A percentile compares a stretch with the other conserved stretches of the same genome.
These are phyloP conservation scores for Alethe castanea DNA, from an alignment of 2,113 vertebrate species.

Conservation along the genomic window DNA sequence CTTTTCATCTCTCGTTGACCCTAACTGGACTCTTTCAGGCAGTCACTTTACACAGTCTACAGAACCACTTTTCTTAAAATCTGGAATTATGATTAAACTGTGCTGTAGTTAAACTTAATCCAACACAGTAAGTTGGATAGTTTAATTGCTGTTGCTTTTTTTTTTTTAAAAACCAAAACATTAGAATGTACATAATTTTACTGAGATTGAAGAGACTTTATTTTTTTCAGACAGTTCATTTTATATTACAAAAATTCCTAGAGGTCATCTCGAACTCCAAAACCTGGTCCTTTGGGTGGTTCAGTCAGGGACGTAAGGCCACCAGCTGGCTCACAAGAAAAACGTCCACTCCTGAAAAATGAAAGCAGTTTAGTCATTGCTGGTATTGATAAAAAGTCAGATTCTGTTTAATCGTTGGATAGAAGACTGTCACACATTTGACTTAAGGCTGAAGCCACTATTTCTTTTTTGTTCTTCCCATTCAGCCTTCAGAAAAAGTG, in stretches of 20 bases:
- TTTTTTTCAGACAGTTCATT: slow-evolving; percentile 44
- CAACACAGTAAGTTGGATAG: neutral
- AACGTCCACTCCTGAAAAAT: slow-evolving; percentile 84
- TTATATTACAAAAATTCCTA: slow-evolving; percentile 69
- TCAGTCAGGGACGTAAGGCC: slow-evolving; percentile 90
- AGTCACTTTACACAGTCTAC: neutral
- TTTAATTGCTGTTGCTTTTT: neutral
- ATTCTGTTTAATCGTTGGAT: neutral
- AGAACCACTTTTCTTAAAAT: neutral
- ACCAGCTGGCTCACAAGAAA: slow-evolving; percentile 95
- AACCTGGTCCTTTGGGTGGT: slow-evolving; percentile 91
- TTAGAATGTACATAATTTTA: neutral
- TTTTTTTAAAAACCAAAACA: neutral
- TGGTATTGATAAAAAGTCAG: neutral
- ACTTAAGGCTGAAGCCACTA: neutral
- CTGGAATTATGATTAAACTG: neutral
- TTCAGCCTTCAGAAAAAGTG: neutral
- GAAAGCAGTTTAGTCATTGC: neutral
- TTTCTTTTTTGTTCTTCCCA: neutral
- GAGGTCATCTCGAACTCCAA: slow-evolving; percentile 90
- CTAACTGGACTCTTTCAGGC: neutral
- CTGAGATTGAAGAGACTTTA: slow-evolving; percentile 30
- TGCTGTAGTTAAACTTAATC: neutral
- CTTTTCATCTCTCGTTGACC: fast-evolving
- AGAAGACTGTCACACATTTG: neutral